phyloP scores from a whole-genome alignment of 2,797 vertebrate genomes.

The Nothura maculosa region DNA sequence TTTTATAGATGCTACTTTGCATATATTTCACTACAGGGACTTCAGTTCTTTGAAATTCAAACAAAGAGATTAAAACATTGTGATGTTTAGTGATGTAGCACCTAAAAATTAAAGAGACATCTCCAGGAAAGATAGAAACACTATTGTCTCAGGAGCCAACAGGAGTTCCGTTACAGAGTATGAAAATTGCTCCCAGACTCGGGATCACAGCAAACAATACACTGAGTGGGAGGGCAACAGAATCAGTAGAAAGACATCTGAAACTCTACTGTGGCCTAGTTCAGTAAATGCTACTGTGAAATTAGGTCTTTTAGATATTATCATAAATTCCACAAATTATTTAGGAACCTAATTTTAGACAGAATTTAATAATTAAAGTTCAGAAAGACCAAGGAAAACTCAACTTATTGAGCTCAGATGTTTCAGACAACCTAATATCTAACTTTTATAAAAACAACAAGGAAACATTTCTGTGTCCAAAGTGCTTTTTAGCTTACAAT shows the following conservation, averaged over 20 bases:
- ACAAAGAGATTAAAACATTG: neutral
- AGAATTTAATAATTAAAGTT: neutral
- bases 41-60: neutral
- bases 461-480: neutral
- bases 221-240: neutral
- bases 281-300: neutral
- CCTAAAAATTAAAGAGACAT: neutral
- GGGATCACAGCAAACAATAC: neutral
- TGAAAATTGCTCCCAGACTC: neutral
- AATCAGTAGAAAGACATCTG: neutral
- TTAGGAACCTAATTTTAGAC: neutral
- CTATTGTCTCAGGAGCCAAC: neutral
- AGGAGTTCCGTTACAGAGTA: neutral
- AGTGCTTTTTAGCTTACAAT: neutral
- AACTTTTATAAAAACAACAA: neutral
- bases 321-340: neutral
- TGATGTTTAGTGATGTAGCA: neutral
- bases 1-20: fast-evolving
- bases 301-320: neutral
- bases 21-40: neutral
- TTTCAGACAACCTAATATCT: neutral
- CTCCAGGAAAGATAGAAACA: neutral
- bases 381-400: fast-evolving
- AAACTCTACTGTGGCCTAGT: neutral
- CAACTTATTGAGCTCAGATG: neutral